Base-by-base conservation (phyloP, 2,113 vertebrate genomes). In the Fulmarus glacialis region DNA sequence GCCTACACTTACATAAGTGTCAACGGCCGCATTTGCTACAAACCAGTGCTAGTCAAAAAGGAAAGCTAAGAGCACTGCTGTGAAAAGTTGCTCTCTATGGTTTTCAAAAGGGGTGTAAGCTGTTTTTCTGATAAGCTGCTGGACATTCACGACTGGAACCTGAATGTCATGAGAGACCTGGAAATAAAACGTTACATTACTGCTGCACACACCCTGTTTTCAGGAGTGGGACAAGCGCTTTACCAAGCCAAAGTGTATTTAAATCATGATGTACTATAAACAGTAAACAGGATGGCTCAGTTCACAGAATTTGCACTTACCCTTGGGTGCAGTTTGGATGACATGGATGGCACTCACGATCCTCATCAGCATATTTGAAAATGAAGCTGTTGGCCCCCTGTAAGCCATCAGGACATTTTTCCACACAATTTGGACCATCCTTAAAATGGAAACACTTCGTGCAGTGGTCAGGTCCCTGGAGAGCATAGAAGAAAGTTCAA, bases 311-410 rank as follows among this genome's bases (percentile, higher is more conserved):
- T 15, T 4, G 72, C 70, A 75, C 99, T 98, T 98, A 99, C 99
- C 99, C 99, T 91, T 99, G 99, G 58, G 99, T 99, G 97, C 99
- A 99, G 98, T 99, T 99, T 32, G 98, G 98, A 42, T 99, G 99
- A 95, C 99, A 99, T 0, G 99, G 99, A 26, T 99, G 99, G 86
- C 99, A 99, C 95, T 99, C 99, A 40, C 98, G 99, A 93, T 99
- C 99, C 96, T 99, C 99, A 94, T 99, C 99, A 1, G 99, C 99
- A 0, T 99, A 99, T 96, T 99, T 99, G 98, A 99, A 99, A 96
- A 99, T 99, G 97, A 99, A 99, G 95, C 99, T 99, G 97, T 98
- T 99, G 78, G 99, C 98, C 4, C 99, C 99, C 94, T 99, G 99
- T 59, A 99, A 96, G 40, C 99, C 99, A 38, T 99, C 99, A 8